A percentile compares a stretch with the other conserved stretches of the same genome.
phyloP scores from a whole-genome alignment of 2,888 invertebrate genomes.

The Protonemura montana region DNA sequence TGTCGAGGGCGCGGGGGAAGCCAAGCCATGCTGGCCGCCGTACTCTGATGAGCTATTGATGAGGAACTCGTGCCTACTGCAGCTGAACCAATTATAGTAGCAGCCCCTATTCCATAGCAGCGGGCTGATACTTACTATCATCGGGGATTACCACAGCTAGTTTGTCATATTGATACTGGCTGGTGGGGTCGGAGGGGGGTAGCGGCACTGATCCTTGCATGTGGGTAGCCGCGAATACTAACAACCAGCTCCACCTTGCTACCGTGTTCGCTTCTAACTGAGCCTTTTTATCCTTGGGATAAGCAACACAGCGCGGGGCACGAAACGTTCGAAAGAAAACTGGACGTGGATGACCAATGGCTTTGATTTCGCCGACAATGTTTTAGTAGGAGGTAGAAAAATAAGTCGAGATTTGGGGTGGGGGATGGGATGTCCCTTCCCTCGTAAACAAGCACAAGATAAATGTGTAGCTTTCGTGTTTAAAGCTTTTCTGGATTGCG shows the following conservation, averaged over 20 bases:
- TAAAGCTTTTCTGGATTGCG: slow-evolving; percentile 9
- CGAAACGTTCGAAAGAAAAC: background rate
- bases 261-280: background rate
- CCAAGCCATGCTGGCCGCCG: slow-evolving; percentile 54
- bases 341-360: slow-evolving; percentile 18
- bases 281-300: background rate
- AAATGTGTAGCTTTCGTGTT: slow-evolving; percentile 28
- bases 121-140: slow-evolving; percentile 48
- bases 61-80: slow-evolving; percentile 68
- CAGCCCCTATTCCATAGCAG: slow-evolving; percentile 52
- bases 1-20: slow-evolving; percentile 50
- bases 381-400: background rate
- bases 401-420: background rate
- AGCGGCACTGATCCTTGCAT: background rate
- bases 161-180: slow-evolving; percentile 62
- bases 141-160: slow-evolving; percentile 50
- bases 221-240: slow-evolving; percentile 9
- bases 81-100: slow-evolving; percentile 70
- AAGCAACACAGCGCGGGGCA: background rate
- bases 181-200: background rate
- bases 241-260: background rate
- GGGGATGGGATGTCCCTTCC: background rate
- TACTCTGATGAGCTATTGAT: slow-evolving; percentile 68
- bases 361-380: background rate
- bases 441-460: slow-evolving; percentile 8